These are phyloP conservation scores for Spea hammondii DNA, from an alignment of 2,797 vertebrate species.

Conservation along the genomic window DNA sequence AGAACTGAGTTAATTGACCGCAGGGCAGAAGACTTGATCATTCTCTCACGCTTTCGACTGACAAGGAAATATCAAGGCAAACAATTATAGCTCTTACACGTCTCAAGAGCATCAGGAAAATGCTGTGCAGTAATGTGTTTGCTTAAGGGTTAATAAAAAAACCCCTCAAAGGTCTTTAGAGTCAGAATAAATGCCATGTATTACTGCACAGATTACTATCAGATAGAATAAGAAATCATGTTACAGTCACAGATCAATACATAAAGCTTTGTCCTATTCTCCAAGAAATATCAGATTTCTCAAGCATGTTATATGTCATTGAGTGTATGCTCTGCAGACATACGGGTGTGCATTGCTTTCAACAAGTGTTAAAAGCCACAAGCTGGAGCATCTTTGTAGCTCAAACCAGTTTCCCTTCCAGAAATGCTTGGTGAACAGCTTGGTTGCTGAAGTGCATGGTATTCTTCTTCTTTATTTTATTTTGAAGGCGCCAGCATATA, in stretches of 20 bases:
- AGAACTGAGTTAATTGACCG: too few relatives aligned
- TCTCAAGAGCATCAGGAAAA: too few relatives aligned
- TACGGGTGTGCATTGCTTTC: slow-evolving; percentile 24
- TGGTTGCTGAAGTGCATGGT: too few relatives aligned
- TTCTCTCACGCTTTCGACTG: neutral
- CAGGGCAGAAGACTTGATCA: neutral
- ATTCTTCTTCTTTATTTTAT: too few relatives aligned
- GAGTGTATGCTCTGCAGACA: slow-evolving; percentile 7
- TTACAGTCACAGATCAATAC: slow-evolving; percentile 21
- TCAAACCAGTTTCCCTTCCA: neutral
- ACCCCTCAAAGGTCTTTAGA: neutral
- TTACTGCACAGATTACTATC: neutral
- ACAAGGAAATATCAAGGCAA: slow-evolving; percentile 3
- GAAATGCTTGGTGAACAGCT: too few relatives aligned
- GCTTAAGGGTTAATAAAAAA: neutral
- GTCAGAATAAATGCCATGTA: neutral
- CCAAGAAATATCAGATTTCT: slow-evolving; percentile 32
- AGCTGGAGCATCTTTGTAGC: neutral
- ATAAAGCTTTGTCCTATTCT: slow-evolving; percentile 8
- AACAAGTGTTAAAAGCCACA: slow-evolving; percentile 28
- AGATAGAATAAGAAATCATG: neutral
- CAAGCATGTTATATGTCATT: slow-evolving; percentile 36
- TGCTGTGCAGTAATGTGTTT: too few relatives aligned
- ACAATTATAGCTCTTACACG: neutral
- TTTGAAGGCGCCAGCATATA: too few relatives aligned